Evolutionary conservation across 2,888 invertebrate genomes (phyloP).

Genomic region (Phymatocera aterrima): DNA sequence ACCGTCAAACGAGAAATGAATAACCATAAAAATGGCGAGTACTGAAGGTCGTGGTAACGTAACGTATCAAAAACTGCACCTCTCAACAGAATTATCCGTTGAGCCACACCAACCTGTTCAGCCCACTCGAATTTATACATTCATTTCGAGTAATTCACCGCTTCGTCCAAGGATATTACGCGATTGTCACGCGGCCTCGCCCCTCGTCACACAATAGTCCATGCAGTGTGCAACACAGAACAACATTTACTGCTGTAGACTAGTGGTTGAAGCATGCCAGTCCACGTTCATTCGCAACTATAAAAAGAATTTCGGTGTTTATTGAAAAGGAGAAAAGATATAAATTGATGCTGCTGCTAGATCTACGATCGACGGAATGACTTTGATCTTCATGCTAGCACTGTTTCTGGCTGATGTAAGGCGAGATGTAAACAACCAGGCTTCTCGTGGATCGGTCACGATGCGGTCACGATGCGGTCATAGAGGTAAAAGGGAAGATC

Average conservation of each 20-base stretch:
- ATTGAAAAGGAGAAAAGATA: neutral
- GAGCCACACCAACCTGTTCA: constrained; percentile 23
- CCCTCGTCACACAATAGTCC: neutral
- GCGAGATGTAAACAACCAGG: constrained; percentile 17
- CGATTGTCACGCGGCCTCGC: constrained; percentile 4
- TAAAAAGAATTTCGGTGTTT: neutral
- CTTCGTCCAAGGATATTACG: constrained; percentile 14
- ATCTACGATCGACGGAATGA: constrained; percentile 31
- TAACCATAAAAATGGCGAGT: neutral
- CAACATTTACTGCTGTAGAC: neutral
- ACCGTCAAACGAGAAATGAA: neutral
- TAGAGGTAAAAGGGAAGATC: constrained; percentile 24
- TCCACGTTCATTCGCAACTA: neutral
- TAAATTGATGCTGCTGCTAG: neutral
- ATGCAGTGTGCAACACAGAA: neutral
- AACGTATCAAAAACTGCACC: constrained; percentile 14
- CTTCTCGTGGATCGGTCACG: constrained; percentile 17
- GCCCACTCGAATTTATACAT: constrained; percentile 30
- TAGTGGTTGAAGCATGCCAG: neutral
- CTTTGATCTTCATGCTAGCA: constrained; percentile 4
- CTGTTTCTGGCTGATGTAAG: neutral
- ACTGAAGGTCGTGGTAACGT: neutral
- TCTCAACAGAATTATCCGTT: constrained; percentile 10
- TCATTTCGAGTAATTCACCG: constrained; percentile 27
- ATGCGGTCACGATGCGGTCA: constrained; percentile 37